Evolutionary conservation across 2,888 invertebrate genomes (phyloP).

Genomic region (Lithosia quadra): DNA sequence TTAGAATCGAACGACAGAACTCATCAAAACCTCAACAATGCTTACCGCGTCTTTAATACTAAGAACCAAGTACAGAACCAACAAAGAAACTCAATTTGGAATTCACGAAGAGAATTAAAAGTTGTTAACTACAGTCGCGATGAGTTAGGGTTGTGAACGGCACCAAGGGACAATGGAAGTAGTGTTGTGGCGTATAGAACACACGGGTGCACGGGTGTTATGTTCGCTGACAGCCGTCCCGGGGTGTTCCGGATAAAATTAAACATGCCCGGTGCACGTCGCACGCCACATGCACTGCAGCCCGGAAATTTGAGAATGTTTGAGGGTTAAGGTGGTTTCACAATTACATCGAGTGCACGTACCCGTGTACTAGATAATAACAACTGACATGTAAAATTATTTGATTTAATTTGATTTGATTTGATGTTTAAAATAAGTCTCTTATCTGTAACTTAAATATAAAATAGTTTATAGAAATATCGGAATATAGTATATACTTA

Average conservation of each 20-base stretch:
- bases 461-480: too few relatives aligned
- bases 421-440: too few relatives aligned
- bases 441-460: too few relatives aligned
- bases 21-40: slow-evolving; percentile 10
- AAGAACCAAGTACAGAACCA: slow-evolving; percentile 32
- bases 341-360: slow-evolving; percentile 28
- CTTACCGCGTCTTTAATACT: slow-evolving; percentile 22
- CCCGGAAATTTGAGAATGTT: slow-evolving; percentile 54
- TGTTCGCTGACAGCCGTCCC: slow-evolving; percentile 26
- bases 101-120: slow-evolving; percentile 58
- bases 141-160: slow-evolving; percentile 47
- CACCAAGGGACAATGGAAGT: slow-evolving; percentile 27
- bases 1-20: neutral
- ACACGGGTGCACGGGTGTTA: slow-evolving; percentile 13
- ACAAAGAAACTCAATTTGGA: slow-evolving; percentile 57
- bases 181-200: slow-evolving; percentile 9
- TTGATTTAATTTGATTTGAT: too few relatives aligned
- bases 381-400: too few relatives aligned
- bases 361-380: slow-evolving; percentile 18
- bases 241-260: slow-evolving; percentile 49
- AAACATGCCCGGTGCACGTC: slow-evolving; percentile 46
- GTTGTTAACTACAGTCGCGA: slow-evolving; percentile 57
- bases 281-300: slow-evolving; percentile 38
- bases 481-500: too few relatives aligned
- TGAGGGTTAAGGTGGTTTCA: slow-evolving; percentile 29